Conservation (phyloP, 2,113 vertebrate species). For the Brachypodius melanocephalos region DNA sequence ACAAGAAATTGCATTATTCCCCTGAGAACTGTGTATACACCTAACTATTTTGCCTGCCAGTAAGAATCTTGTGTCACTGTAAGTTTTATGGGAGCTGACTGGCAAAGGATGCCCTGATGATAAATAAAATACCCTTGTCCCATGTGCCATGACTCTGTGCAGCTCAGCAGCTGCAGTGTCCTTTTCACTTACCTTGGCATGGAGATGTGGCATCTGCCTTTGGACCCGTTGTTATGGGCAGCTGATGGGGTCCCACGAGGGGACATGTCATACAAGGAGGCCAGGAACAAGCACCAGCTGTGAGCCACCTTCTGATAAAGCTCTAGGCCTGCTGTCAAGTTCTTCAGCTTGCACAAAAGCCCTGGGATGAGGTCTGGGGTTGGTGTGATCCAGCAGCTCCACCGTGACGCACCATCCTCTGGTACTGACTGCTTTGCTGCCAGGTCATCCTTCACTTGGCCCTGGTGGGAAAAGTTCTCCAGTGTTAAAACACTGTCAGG, state of each 20-base stretch:
- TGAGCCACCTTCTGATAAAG: neutral
- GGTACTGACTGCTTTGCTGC: neutral
- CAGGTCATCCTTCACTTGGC: neutral
- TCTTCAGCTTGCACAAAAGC: neutral
- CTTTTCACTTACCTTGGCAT: neutral
- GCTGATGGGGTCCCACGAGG: neutral
- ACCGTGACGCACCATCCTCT: neutral
- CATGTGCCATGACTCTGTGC: neutral
- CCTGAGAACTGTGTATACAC: neutral
- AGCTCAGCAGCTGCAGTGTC: neutral
- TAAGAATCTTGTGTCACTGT: slow-evolving; percentile 43
- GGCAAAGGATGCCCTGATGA: slow-evolving; percentile 23
- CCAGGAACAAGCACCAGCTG: neutral
- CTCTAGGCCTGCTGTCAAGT: neutral
- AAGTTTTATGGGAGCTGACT: slow-evolving; percentile 52
- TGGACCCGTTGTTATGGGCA: neutral
- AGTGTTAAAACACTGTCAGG: neutral
- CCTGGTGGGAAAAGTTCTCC: neutral
- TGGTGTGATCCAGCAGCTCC: neutral
- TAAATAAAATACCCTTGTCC: slow-evolving; percentile 31
- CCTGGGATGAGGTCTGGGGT: neutral
- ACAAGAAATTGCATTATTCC: neutral
- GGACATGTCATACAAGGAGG: rapidly evolving
- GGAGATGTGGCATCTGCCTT: neutral
- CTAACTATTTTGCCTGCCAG: slow-evolving; percentile 47